These are phyloP conservation scores for Drosophila infuscata DNA, from an alignment of 2,888 invertebrate species.

Conservation along the genomic window DNA sequence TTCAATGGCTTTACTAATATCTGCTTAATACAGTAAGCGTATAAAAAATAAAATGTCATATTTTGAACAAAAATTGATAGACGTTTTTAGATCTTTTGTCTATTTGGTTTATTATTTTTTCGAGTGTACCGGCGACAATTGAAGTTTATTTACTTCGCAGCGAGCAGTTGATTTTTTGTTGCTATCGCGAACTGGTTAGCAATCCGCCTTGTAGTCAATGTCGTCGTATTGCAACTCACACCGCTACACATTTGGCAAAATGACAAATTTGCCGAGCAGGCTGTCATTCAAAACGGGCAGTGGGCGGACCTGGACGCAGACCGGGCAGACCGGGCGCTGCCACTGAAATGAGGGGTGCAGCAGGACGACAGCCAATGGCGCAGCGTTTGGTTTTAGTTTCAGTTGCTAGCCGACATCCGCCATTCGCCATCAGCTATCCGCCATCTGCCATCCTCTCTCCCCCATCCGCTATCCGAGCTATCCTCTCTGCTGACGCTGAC, in stretches of 20 bases:
- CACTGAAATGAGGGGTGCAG: slow-evolving; percentile 12
- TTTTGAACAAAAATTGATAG: background rate
- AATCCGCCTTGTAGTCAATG: slow-evolving; percentile 21
- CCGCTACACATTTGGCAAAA: slow-evolving; percentile 77
- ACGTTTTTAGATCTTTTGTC: background rate
- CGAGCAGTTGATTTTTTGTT: slow-evolving; percentile 32
- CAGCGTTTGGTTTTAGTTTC: slow-evolving; percentile 69
- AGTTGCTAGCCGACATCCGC: slow-evolving; percentile 28
- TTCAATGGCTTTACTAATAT: background rate
- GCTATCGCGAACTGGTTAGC: slow-evolving; percentile 12
- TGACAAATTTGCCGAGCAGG: slow-evolving; percentile 79
- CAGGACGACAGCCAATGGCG: slow-evolving; percentile 63
- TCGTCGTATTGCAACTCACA: slow-evolving; percentile 57
- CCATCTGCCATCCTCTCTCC: slow-evolving; percentile 22
- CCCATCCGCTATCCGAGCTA: slow-evolving; percentile 23
- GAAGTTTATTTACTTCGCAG: slow-evolving; percentile 69
- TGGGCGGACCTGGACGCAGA: slow-evolving; percentile 29
- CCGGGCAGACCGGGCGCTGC: slow-evolving; percentile 19
- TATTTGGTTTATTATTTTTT: background rate
- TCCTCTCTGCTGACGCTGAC: slow-evolving; percentile 10
- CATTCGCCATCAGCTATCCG: background rate
- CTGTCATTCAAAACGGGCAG: slow-evolving; percentile 59
- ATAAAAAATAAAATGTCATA: background rate
- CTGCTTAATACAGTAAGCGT: background rate
- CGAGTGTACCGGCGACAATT: slow-evolving; percentile 31